phyloP scores from a whole-genome alignment of 37 sponge, comb jelly and placozoan genomes.

The Halichondria panicea region DNA sequence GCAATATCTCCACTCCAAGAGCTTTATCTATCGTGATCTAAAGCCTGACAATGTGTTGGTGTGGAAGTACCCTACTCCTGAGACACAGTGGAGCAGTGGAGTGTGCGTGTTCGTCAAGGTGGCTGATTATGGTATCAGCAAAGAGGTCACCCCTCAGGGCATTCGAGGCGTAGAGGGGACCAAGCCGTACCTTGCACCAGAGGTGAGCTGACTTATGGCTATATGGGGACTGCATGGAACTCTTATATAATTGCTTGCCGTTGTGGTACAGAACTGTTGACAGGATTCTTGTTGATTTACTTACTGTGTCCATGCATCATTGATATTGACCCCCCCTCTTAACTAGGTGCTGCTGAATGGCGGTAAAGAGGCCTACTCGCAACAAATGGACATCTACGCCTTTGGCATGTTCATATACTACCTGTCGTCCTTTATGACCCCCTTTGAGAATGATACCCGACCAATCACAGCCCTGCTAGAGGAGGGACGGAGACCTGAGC shows the following conservation, averaged over 20 bases:
- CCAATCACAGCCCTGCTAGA: conserved; percentile 32
- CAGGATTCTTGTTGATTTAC: no score
- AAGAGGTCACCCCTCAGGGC: conserved; percentile 63
- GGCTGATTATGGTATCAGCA: conserved; percentile 88
- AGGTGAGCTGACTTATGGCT: no score
- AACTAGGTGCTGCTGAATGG: conserved; percentile 54
- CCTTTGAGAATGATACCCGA: conserved; percentile 52
- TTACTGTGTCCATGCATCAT: no score
- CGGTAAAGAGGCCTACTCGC: conserved; percentile 56
- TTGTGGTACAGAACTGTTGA: no score
- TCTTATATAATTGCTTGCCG: no score
- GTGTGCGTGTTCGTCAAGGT: conserved; percentile 56
- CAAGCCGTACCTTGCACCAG: conserved; percentile 77
- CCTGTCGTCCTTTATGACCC: conserved; percentile 50
- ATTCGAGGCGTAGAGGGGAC: conserved; percentile 70
- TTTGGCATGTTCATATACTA: conserved; percentile 80
- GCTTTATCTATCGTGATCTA: conserved; percentile 84
- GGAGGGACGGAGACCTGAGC: conserved; percentile 57
- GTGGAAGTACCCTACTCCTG: conserved; percentile 75
- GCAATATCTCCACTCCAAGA: conserved; percentile 66
- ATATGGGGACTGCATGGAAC: no score
- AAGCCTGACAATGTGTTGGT: conserved; percentile 81
- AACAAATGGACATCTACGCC: conserved; percentile 76
- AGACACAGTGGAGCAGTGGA: conserved; percentile 35
- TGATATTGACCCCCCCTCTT: no score